Evolutionary conservation across 2,113 vertebrate species (phyloP).

Genomic region (Melanotaenia duboulayi): DNA sequence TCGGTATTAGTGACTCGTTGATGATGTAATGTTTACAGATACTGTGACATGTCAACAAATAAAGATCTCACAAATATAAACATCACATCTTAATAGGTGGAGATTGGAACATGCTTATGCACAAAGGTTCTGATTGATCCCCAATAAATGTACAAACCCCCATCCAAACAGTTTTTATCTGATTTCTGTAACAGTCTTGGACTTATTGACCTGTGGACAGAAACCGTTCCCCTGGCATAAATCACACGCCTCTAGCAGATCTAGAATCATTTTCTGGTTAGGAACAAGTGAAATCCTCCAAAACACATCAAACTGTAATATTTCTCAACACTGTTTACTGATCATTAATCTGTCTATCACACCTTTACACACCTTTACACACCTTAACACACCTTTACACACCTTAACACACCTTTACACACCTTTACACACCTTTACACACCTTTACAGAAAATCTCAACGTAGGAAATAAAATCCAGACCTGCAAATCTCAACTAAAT

Average conservation of each 20-base stretch:
- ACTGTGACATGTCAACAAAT: background rate
- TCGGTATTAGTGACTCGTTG: background rate
- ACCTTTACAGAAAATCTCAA: no score
- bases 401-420: no score
- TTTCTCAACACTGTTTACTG: background rate
- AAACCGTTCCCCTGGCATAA: background rate
- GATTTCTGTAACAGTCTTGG: background rate
- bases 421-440: no score
- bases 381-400: no score
- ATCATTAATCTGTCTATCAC: background rate
- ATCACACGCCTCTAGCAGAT: background rate
- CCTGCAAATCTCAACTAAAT: no score
- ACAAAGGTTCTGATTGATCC: no score
- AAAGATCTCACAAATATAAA: background rate
- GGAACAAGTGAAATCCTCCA: conserved; percentile 3
- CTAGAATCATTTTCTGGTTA: background rate
- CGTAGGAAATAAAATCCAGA: no score
- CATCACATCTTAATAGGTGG: background rate
- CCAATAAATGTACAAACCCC: no score
- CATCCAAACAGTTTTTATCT: no score
- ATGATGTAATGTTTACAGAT: background rate
- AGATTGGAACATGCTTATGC: background rate
- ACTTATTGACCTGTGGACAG: background rate
- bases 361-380: no score
- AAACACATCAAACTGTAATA: background rate